Evolutionary conservation across 2,888 invertebrate species (phyloP), one percentile per base, ranked within the genome.

Genomic region (Sicus ferrugineus): DNA sequence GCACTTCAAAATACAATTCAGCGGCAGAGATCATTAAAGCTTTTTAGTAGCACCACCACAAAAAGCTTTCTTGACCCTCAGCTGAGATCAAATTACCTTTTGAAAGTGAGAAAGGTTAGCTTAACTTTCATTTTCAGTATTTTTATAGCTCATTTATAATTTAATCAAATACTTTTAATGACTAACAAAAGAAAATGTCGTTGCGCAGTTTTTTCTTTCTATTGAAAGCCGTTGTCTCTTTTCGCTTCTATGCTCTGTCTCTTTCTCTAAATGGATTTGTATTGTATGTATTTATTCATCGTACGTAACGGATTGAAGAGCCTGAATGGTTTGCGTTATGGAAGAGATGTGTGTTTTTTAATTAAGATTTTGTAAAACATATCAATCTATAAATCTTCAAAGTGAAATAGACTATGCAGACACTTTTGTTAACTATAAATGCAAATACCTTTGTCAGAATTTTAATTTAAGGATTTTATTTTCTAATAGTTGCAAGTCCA

Each of bases 161-260:
- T 4, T n/a, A 42, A 42, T n/a, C 4, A 42, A 42, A 16, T 16
- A 42, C 9, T 42, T 42, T 42, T 42, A 16, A 7, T 42, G 42
- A n/a, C n/a, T n/a, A n/a, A n/a, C n/a, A n/a, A n/a, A n/a, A n/a
- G n/a, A 16, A 42, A 42, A 38, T 38, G 2, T 48, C n/a, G 26
- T 28, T 62, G 46, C 48, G 23, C 19, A 30, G 11, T 34, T n/a
- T 70, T 69, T 54, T 74, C 73, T 73, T 69, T 74, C 73, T n/a
- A n/a, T n/a, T 75, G 62, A 75, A 75, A 75, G 69, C 74, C 73
- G 72, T 73, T 72, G 73, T 75, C 69, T 72, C 58, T 58, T 30
- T 68, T 31, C 54, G 64, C 58, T 62, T 58, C 31, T 63, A 56
- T 63, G 58, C 61, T 69, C 67, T 69, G 50, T 48, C 30, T 64